Evolutionary conservation across 2,113 vertebrate genomes (phyloP), one percentile per base, ranked within the genome.

Genomic region (Panthera leo): DNA sequence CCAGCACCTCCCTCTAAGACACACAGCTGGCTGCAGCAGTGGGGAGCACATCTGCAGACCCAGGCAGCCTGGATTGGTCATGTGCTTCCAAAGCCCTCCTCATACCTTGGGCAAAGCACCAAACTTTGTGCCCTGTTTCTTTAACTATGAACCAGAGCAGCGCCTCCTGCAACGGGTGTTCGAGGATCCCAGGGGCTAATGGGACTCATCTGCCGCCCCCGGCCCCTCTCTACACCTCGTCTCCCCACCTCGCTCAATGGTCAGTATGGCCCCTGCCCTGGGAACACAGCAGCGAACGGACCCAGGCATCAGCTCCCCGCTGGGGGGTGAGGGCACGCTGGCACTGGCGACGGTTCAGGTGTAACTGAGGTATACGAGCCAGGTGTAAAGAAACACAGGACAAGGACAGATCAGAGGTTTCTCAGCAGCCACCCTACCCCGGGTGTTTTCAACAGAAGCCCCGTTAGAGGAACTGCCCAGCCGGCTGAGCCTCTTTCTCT

Each of bases 291-390:
- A 11, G 15, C 0, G 36, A 85, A 4, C 1, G 48, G 7, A 53
- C 1, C 51, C 18, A 13, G 89, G 27, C 51, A 18, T 27, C 31
- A 10, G 31, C 76, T 61, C 73, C 7, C 15, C 8, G 7, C 3
- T 8, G 12, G 14, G 36, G 3, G 10, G 36, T 27, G 58, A 7
- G 83, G 45, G 18, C 14, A 29, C 12, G 39, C 73, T 70, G 67
- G 15, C 67, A 34, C 55, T 18, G 0, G 48, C 4, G 45, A 36
- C n/a, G 42, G n/a, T 61, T 63, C 68, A 63, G n/a, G 4, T 39
- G 12, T 29, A 29, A 79, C 2, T 23, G 23, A 7, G 51, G 25
- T 6, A 18, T 0, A 5, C 0, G 11, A 75, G 51, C 51, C 1
- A 16, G 1, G 14, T 31, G 36, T 9, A 65, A 27, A 29, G 29